These are phyloP conservation scores for Meloidogyne floridensis DNA, from an alignment of 1,140 invertebrate species.

Conservation along the genomic window DNA sequence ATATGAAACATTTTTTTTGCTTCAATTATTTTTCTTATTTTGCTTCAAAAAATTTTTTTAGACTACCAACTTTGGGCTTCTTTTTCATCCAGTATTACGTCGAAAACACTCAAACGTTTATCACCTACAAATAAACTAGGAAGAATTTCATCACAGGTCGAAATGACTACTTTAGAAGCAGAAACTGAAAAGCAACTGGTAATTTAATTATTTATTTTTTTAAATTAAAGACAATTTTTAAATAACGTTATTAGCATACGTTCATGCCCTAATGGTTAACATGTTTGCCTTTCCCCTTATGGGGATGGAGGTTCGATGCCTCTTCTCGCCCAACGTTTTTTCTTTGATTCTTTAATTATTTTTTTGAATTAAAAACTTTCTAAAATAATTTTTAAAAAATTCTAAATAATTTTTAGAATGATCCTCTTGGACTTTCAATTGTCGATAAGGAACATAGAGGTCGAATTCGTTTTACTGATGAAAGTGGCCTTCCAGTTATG, in stretches of 20 bases:
- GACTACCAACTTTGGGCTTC: slow-evolving; percentile 82
- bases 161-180: slow-evolving; percentile 55
- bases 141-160: slow-evolving; percentile 55
- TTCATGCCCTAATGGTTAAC: not conserved
- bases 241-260: not conserved
- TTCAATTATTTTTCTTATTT: not conserved
- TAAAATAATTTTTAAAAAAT: not conserved
- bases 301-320: not conserved
- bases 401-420: slow-evolving; percentile 29
- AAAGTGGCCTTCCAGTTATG: slow-evolving; percentile 75
- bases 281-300: not conserved
- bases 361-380: not conserved
- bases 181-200: slow-evolving; percentile 52
- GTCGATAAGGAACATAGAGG: slow-evolving; percentile 49
- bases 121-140: slow-evolving; percentile 47
- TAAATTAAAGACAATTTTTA: not conserved
- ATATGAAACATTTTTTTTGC: too few relatives aligned
- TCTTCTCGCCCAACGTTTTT: not conserved
- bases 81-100: slow-evolving; percentile 77
- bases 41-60: slow-evolving; percentile 71
- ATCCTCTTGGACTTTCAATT: slow-evolving; percentile 34
- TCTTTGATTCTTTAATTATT: not conserved
- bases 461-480: slow-evolving; percentile 67
- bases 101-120: slow-evolving; percentile 66
- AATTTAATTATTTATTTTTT: slow-evolving; percentile 9